These are phyloP conservation scores for Eupelmus urozonus DNA, from an alignment of 2,888 invertebrate genomes.

Conservation along the genomic window DNA sequence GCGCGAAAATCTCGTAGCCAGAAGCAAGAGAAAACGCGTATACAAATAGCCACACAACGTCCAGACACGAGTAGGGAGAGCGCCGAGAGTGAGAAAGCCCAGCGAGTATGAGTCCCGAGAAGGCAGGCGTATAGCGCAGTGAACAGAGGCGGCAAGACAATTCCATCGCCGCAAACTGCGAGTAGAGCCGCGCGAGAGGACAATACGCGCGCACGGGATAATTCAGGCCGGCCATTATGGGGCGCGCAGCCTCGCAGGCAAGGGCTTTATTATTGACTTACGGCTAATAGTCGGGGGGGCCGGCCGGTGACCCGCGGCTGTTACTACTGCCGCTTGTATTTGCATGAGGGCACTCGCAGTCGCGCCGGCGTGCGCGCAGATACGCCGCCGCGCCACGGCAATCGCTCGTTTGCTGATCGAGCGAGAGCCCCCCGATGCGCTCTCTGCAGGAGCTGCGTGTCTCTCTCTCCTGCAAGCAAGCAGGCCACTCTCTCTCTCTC, in stretches of 20 bases:
- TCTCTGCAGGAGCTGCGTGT: too few relatives aligned
- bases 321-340: slow-evolving; percentile 23
- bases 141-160: slow-evolving; percentile 64
- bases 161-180: slow-evolving; percentile 69
- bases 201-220: slow-evolving; percentile 65
- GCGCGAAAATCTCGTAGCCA: neutral
- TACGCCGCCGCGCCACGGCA: neutral
- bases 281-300: slow-evolving; percentile 72
- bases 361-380: neutral
- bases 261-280: slow-evolving; percentile 76
- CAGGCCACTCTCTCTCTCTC: too few relatives aligned
- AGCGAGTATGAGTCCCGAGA: too few relatives aligned
- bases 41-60: neutral
- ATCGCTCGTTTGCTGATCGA: too few relatives aligned
- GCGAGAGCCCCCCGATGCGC: too few relatives aligned
- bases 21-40: neutral
- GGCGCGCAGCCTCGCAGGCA: slow-evolving; percentile 64
- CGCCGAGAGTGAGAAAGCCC: too few relatives aligned
- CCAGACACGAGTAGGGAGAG: too few relatives aligned
- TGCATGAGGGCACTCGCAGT: slow-evolving; percentile 4
- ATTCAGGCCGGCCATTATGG: slow-evolving; percentile 73
- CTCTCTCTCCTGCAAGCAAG: too few relatives aligned
- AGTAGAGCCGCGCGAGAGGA: slow-evolving; percentile 34
- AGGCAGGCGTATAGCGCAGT: neutral
- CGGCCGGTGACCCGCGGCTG: slow-evolving; percentile 55